Percentiles rank a stretch among this genome's conserved stretches.
Evolutionary conservation across 2,797 vertebrate species (phyloP).

Genomic region (Glossophaga mutica): DNA sequence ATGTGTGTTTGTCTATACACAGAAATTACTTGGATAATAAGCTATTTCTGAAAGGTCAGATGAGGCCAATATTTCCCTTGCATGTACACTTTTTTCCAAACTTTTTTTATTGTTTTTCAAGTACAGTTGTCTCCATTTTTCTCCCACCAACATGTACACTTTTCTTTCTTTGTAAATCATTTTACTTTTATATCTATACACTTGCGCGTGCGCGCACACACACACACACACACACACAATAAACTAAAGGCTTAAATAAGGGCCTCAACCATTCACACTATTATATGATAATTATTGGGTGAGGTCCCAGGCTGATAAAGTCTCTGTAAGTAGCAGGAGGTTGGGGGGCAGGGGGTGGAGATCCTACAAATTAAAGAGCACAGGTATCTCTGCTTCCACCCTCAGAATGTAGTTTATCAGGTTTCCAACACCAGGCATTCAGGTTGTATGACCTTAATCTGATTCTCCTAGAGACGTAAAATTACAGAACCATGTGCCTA

Average conservation of each 20-base stretch:
- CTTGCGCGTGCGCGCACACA: background rate
- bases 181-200: background rate
- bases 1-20: background rate
- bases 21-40: background rate
- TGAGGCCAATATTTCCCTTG: background rate
- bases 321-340: background rate
- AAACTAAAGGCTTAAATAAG: slow-evolving; percentile 22
- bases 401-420: background rate
- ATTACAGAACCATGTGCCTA: background rate
- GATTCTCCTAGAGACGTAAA: background rate
- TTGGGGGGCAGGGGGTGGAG: background rate
- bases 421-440: slow-evolving; percentile 2
- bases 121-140: too few species aligned
- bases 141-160: background rate
- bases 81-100: background rate
- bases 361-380: background rate
- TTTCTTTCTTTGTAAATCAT: background rate
- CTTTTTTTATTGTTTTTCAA: too few species aligned
- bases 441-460: background rate
- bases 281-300: background rate
- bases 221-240: background rate
- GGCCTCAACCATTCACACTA: background rate
- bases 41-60: background rate
- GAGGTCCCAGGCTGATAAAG: background rate
- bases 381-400: background rate